Conservation (phyloP, 1,140 invertebrate genomes). For the Calephelis virginiensis region DNA sequence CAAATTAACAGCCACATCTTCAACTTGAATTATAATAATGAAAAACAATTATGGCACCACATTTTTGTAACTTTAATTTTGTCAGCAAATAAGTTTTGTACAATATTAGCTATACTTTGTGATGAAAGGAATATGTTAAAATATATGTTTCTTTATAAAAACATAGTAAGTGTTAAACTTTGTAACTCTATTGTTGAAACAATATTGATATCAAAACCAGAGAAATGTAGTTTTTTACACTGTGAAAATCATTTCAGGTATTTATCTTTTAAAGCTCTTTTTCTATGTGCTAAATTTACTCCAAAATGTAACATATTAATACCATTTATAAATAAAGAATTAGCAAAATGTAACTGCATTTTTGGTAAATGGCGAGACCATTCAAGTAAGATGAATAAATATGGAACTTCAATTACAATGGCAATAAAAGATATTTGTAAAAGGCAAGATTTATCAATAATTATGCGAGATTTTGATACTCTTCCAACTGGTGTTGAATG, state of each 20-base stretch:
- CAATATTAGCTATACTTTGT: constrained; percentile 62
- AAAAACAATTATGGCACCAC: constrained; percentile 63
- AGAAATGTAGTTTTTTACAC: constrained; percentile 54
- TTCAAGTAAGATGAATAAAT: constrained; percentile 46
- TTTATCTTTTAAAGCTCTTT: constrained; percentile 66
- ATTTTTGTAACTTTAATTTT: constrained; percentile 68
- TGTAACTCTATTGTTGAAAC: constrained; percentile 60
- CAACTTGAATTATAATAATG: constrained; percentile 61
- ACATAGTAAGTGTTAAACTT: constrained; percentile 63
- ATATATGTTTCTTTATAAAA: constrained; percentile 66
- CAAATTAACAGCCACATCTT: constrained; percentile 64
- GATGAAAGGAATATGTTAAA: constrained; percentile 46
- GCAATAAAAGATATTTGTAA: constrained; percentile 60
- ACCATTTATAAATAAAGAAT: constrained; percentile 49
- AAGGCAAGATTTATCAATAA: constrained; percentile 51
- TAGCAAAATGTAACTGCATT: constrained; percentile 69
- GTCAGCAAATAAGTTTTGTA: constrained; percentile 76
- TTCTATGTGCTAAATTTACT: constrained; percentile 59
- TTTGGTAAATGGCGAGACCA: constrained; percentile 70
- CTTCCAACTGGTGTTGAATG: constrained; percentile 60
- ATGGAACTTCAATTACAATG: constrained; percentile 37
- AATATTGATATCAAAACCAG: constrained; percentile 49
- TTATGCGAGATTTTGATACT: constrained; percentile 50
- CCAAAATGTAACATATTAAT: constrained; percentile 61
- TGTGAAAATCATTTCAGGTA: constrained; percentile 76